Percentiles rank a stretch among this genome's conserved stretches.
These are phyloP conservation scores for Phasianus colchicus DNA, from an alignment of 2,113 vertebrate genomes.

Conservation along the genomic window DNA sequence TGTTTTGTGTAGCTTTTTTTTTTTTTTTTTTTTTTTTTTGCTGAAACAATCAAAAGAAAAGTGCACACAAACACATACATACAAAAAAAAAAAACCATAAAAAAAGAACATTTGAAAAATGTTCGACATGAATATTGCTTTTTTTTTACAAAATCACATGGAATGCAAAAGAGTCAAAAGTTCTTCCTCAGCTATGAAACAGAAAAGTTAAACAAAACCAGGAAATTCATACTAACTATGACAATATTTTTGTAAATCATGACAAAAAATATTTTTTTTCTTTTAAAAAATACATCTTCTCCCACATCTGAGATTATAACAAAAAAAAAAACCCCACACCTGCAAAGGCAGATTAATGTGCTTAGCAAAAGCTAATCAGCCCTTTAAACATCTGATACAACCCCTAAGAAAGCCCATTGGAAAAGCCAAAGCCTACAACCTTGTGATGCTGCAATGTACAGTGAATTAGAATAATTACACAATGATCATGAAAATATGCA, in stretches of 20 bases:
- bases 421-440: not conserved
- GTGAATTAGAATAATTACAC: not conserved
- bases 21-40: not conserved
- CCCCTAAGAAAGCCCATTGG: not conserved
- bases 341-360: not conserved
- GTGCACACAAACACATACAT: too few relatives aligned
- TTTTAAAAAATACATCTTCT: not conserved
- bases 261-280: not conserved
- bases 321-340: not conserved
- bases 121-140: not conserved
- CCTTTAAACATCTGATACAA: not conserved
- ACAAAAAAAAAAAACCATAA: too few relatives aligned
- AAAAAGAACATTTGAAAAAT: not conserved
- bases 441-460: not conserved
- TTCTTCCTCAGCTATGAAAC: not conserved
- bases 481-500: not conserved
- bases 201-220: not conserved
- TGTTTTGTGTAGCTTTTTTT: not conserved
- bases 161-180: not conserved
- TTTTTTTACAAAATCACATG: not conserved
- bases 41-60: rapidly evolving
- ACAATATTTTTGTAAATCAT: not conserved
- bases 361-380: not conserved
- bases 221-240: not conserved
- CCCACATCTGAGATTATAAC: not conserved